These are phyloP conservation scores for Rattus rattus DNA, from an alignment of 2,113 vertebrate genomes.

Conservation along the genomic window DNA sequence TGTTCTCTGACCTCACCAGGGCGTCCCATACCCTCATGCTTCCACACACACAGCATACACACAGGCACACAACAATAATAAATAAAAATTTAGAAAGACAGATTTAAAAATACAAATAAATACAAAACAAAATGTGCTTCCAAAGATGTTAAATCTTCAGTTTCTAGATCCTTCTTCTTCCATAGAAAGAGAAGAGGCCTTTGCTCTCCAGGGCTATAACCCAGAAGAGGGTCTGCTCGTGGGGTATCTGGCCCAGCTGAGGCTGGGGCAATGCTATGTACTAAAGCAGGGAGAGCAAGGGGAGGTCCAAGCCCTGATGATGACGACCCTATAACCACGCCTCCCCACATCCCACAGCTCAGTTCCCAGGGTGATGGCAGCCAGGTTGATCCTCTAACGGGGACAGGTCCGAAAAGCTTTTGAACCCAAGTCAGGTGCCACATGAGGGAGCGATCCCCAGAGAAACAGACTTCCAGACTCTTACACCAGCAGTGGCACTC, in stretches of 20 bases:
- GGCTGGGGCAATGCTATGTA: neutral
- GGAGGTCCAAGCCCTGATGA: neutral
- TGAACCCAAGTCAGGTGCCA: neutral
- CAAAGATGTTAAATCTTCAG: neutral
- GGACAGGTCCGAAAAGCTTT: neutral
- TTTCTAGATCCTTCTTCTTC: neutral
- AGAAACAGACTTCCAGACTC: neutral
- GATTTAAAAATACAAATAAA: neutral
- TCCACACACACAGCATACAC: too few relatives aligned
- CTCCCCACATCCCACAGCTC: neutral
- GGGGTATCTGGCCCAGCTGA: neutral
- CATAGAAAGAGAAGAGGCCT: neutral
- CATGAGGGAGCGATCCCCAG: accelerated
- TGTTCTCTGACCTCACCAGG: neutral
- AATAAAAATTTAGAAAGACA: neutral
- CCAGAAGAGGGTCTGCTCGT: neutral
- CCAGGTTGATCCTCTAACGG: neutral
- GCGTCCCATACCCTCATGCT: neutral
- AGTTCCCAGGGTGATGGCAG: neutral
- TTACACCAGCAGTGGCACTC: neutral
- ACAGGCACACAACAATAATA: neutral
- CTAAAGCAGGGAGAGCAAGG: neutral
- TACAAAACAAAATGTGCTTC: neutral
- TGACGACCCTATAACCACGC: neutral
- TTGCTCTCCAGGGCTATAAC: neutral